Percentiles rank a stretch among this genome's conserved stretches.
These are phyloP conservation scores for Anoplophora glabripennis DNA, from an alignment of 1,140 invertebrate species.

Conservation along the genomic window DNA sequence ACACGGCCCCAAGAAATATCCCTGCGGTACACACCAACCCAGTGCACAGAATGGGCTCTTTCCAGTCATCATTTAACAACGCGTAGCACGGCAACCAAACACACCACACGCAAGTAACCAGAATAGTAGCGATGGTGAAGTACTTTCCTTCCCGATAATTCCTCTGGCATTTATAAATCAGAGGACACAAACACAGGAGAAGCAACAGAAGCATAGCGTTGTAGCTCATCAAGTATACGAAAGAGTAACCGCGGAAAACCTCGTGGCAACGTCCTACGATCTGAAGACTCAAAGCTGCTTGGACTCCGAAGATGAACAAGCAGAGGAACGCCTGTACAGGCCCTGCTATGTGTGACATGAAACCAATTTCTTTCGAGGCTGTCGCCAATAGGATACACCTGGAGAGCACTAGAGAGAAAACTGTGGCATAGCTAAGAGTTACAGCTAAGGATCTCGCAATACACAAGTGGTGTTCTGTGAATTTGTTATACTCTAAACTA, in stretches of 20 bases:
- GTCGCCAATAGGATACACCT: slow-evolving; percentile 58
- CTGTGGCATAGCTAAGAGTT: slow-evolving; percentile 55
- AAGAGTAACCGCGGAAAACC: slow-evolving; percentile 47
- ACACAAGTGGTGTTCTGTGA: slow-evolving; percentile 29
- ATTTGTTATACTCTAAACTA: slow-evolving; percentile 47
- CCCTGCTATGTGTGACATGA: slow-evolving; percentile 61
- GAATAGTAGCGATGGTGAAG: slow-evolving; percentile 50
- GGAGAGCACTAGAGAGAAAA: slow-evolving; percentile 56
- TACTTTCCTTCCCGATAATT: slow-evolving; percentile 62
- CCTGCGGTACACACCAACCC: slow-evolving; percentile 57
- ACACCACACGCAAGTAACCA: slow-evolving; percentile 52
- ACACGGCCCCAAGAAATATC: slow-evolving; percentile 55
- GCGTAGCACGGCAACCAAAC: slow-evolving; percentile 54
- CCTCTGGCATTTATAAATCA: slow-evolving; percentile 58
- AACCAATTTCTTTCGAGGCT: slow-evolving; percentile 56
- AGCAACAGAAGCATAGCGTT: slow-evolving; percentile 55
- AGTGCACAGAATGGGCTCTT: slow-evolving; percentile 57
- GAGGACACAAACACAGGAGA: slow-evolving; percentile 53
- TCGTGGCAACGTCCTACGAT: slow-evolving; percentile 50
- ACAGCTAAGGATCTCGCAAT: slow-evolving; percentile 44
- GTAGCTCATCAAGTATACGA: slow-evolving; percentile 53
- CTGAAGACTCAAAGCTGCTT: slow-evolving; percentile 53
- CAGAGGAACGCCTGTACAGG: slow-evolving; percentile 57
- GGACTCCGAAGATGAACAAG: slow-evolving; percentile 57
- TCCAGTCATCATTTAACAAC: slow-evolving; percentile 52